Conservation (phyloP, 1,140 invertebrate genomes). For the Thrips palmi region DNA sequence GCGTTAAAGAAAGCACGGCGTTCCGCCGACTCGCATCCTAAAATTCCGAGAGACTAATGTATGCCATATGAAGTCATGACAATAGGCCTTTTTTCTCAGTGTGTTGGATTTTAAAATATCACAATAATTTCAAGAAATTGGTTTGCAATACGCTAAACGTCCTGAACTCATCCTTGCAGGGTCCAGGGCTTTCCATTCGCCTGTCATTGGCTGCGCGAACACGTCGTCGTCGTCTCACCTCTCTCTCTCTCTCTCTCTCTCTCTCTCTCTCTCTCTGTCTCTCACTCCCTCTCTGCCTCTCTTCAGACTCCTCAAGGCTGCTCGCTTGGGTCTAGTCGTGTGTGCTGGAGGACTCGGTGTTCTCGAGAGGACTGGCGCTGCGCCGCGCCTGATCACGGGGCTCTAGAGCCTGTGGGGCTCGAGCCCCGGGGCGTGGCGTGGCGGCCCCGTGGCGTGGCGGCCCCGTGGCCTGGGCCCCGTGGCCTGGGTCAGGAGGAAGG, state of each 20-base stretch:
- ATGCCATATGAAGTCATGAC: too few species aligned
- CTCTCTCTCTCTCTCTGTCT: constrained; percentile 6
- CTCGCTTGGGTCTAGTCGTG: background rate
- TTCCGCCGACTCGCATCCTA: too few species aligned
- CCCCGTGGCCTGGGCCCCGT: background rate
- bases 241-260: background rate
- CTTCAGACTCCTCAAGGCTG: background rate
- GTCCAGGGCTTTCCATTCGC: background rate
- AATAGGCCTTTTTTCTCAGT: too few species aligned
- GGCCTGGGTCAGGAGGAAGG: background rate
- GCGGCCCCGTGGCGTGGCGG: background rate
- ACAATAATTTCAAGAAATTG: background rate
- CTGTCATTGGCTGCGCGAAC: background rate
- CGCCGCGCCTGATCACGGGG: too few species aligned
- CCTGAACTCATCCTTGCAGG: background rate
- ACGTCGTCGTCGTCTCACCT: background rate
- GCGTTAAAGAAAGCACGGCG: too few species aligned
- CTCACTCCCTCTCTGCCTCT: constrained; percentile 1
- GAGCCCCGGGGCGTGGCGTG: background rate
- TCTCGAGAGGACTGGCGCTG: too few species aligned
- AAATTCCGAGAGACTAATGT: too few species aligned
- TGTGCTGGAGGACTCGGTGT: too few species aligned
- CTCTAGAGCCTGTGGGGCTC: background rate
- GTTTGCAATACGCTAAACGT: background rate
- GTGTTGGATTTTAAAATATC: too few species aligned